Percentiles rank a stretch among this genome's conserved stretches.
Conservation (phyloP, 2,888 invertebrate species). For the Andrena bicolor region DNA sequence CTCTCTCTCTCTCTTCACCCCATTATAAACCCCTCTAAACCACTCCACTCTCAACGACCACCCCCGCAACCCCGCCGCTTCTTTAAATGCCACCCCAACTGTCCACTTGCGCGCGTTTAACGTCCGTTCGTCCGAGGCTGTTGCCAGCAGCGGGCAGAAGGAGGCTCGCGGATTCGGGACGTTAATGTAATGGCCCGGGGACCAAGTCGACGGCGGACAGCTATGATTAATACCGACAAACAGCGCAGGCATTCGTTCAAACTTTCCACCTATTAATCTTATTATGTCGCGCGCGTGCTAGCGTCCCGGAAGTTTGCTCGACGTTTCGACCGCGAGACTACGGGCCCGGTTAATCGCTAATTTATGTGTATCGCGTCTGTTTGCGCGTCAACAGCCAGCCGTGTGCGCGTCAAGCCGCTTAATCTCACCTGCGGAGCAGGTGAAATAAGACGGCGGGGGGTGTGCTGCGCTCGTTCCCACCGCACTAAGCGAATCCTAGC, state of each 20-base stretch:
- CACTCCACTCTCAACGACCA: neutral
- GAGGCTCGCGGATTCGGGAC: conserved; percentile 50
- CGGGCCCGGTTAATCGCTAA: conserved; percentile 25
- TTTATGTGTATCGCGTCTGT: conserved; percentile 43
- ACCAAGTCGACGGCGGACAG: conserved; percentile 43
- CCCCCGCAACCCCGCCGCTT: neutral
- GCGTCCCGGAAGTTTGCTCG: conserved; percentile 25
- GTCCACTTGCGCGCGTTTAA: conserved; percentile 16
- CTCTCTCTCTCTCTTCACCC: no score
- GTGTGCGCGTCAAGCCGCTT: conserved; percentile 6
- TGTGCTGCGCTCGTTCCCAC: no score
- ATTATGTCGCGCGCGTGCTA: conserved; percentile 21
- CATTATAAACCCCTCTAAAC: neutral
- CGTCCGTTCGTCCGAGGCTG: conserved; percentile 25
- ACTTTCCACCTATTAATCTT: conserved; percentile 48
- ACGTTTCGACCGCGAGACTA: neutral
- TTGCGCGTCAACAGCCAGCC: conserved; percentile 24
- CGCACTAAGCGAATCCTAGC: conserved; percentile 30
- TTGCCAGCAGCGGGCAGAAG: conserved; percentile 9
- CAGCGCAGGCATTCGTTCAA: conserved; percentile 32
- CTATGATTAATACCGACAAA: conserved; percentile 39
- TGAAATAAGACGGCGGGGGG: conserved; percentile 23
- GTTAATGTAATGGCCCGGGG: conserved; percentile 55
- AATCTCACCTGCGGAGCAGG: conserved; percentile 12
- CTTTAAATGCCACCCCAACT: neutral